Percentiles rank a stretch among this genome's conserved stretches.
phyloP scores from a whole-genome alignment of 2,888 invertebrate genomes.

The Amphipyra berbera region DNA sequence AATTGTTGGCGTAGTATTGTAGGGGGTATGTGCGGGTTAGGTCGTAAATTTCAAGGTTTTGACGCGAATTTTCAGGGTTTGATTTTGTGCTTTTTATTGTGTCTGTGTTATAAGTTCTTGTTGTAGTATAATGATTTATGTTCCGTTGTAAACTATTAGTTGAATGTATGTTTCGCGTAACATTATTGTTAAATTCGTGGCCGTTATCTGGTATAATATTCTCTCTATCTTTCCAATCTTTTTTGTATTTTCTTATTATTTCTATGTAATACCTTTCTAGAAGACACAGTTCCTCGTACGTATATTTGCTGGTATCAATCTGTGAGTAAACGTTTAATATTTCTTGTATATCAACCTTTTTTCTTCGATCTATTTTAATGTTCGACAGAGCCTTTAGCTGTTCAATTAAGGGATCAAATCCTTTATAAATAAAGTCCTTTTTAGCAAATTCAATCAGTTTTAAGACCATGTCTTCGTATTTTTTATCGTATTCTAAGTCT shows the following conservation, averaged over 20 bases:
- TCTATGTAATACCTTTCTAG: slow-evolving; percentile 86
- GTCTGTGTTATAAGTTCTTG: slow-evolving; percentile 63
- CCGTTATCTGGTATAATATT: slow-evolving; percentile 62
- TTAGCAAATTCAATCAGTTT: slow-evolving; percentile 86
- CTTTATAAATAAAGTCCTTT: slow-evolving; percentile 85
- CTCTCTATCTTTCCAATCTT: slow-evolving; percentile 72
- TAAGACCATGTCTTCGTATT: slow-evolving; percentile 85
- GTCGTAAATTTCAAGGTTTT: slow-evolving; percentile 79
- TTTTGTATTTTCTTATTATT: slow-evolving; percentile 81
- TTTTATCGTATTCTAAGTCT: slow-evolving; percentile 83
- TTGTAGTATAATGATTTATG: slow-evolving; percentile 68
- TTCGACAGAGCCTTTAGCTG: slow-evolving; percentile 81
- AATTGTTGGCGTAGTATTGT: slow-evolving; percentile 87
- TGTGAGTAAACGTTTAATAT: slow-evolving; percentile 82
- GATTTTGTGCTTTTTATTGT: slow-evolving; percentile 66
- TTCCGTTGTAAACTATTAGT: slow-evolving; percentile 61
- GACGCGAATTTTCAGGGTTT: slow-evolving; percentile 65
- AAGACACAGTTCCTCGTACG: slow-evolving; percentile 84
- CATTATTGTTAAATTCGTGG: slow-evolving; percentile 69
- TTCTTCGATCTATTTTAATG: slow-evolving; percentile 77
- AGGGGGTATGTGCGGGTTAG: slow-evolving; percentile 81
- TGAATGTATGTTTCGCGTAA: slow-evolving; percentile 69
- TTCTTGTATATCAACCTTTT: slow-evolving; percentile 79
- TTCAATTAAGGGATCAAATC: slow-evolving; percentile 86
- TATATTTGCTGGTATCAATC: slow-evolving; percentile 81